phyloP scores from a whole-genome alignment of 2,113 vertebrate genomes.

The Lepidothrix coronata region DNA sequence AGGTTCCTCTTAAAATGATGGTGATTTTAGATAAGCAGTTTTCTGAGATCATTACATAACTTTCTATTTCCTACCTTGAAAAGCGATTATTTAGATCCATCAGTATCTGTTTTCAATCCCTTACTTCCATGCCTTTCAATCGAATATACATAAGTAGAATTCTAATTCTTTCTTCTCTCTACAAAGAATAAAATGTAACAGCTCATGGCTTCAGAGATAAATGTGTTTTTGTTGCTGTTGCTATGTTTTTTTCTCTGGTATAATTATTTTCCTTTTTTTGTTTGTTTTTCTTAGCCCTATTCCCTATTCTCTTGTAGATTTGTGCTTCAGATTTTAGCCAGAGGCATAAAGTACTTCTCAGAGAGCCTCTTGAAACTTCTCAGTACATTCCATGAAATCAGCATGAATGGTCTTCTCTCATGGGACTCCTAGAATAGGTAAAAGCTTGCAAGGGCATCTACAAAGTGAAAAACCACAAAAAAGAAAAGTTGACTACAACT shows the following conservation, averaged over 20 bases:
- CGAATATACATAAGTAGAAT: not conserved
- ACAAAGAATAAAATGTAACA: not conserved
- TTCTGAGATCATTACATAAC: not conserved
- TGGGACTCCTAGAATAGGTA: slow-evolving; percentile 36
- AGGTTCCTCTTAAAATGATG: not conserved
- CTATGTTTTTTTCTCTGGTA: not conserved
- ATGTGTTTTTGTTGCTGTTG: not conserved
- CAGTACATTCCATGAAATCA: slow-evolving; percentile 38
- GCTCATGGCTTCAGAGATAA: not conserved
- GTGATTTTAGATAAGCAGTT: not conserved
- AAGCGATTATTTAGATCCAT: not conserved
- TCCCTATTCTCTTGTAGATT: slow-evolving; percentile 35
- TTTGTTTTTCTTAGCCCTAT: not conserved
- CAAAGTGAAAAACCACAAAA: slow-evolving; percentile 9
- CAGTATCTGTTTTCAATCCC: not conserved
- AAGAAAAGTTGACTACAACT: not conserved
- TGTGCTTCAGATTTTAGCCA: slow-evolving; percentile 43
- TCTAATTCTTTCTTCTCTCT: not conserved
- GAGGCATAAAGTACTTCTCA: slow-evolving; percentile 27
- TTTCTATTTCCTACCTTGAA: not conserved
- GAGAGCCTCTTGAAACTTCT: slow-evolving; percentile 32
- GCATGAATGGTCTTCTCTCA: slow-evolving; percentile 3
- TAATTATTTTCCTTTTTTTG: not conserved
- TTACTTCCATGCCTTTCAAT: not conserved
- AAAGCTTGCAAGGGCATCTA: slow-evolving; percentile 35